Base-by-base conservation (phyloP, 2,888 invertebrate genomes). In the Acrobasis suavella region DNA sequence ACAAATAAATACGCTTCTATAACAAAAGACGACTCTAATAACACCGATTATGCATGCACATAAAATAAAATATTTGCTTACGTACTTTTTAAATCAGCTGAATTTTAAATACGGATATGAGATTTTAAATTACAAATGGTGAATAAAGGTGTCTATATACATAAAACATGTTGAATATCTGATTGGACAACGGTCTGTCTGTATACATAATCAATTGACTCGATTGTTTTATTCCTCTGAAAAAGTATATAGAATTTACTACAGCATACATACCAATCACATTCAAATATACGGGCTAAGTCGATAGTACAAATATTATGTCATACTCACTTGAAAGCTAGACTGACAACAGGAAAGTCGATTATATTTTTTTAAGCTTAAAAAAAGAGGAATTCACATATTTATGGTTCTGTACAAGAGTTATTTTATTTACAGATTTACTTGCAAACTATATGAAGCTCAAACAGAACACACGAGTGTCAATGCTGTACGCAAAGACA, bases 81-180 rank as follows among this genome's bases (percentile, higher is more conserved):
- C 50, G 51, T 56, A 42, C 56, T 46, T 46, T 42, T 56, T 3
- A 56, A 56, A 56, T 42, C 42, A 42, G 42, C 7, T 56, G 56
- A 42, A 46, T 56, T 56, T 60, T 60, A 38, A 42, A 60, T 59
- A 50, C 17, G 51, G 60, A 60, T 60, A 60, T 60, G 51, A 51
- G 52, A 51, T 60, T 60, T 60, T 16, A 60, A 60, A 60, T 60
- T 51, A 42, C 51, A 51, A 38, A 38, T 22, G 51, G n/a, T 17
- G 39, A 60, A 60, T 52, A 60, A 42, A 60, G 60, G 22, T 17
- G 16, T 39, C 16, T 55, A 50, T 49, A 58, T 58, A 49, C 58
- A 58, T 58, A n/a, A 60, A 51, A 60, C 51, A 60, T 60, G 39
- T 38, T 50, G 50, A 51, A 51, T 51, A 60, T 16, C 37, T 51